Conservation (phyloP, 2,888 invertebrate species). For the Clanis bilineata region DNA sequence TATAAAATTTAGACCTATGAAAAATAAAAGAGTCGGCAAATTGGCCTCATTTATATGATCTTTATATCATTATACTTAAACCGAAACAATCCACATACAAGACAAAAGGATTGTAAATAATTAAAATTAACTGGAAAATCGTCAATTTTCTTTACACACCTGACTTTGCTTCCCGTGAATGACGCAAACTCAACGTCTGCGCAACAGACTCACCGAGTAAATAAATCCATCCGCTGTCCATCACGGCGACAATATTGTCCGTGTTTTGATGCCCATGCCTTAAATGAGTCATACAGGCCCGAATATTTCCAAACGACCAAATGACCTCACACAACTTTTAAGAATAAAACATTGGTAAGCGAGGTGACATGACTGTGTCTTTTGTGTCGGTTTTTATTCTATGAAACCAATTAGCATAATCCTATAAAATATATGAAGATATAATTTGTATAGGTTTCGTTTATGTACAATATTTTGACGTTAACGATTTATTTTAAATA, state of each 20-base stretch:
- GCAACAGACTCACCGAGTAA: slow-evolving; percentile 34
- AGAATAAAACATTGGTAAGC: slow-evolving; percentile 44
- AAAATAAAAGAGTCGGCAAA: no score
- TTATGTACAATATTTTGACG: no score
- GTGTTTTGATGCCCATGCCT: slow-evolving; percentile 47
- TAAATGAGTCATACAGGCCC: slow-evolving; percentile 42
- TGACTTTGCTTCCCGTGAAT: slow-evolving; percentile 2
- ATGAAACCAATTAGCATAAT: neutral
- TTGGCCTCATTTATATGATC: no score
- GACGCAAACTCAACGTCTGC: slow-evolving; percentile 22
- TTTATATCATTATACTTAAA: neutral
- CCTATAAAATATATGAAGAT: neutral
- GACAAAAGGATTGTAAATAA: neutral
- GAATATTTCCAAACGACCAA: slow-evolving; percentile 51
- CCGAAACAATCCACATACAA: neutral
- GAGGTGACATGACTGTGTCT: slow-evolving; percentile 13
- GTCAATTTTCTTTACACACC: slow-evolving; percentile 9
- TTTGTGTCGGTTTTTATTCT: neutral
- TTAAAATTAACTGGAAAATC: slow-evolving; percentile 2
- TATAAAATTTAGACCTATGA: no score
- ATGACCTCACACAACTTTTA: slow-evolving; percentile 59
- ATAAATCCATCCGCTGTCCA: slow-evolving; percentile 37
- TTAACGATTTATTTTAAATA: no score
- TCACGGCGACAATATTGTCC: slow-evolving; percentile 22
- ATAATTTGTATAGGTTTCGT: neutral